A percentile compares a stretch with the other conserved stretches of the same genome.
Evolutionary conservation across 2,113 vertebrate species (phyloP).

Genomic region (Notarius quadriscutis): DNA sequence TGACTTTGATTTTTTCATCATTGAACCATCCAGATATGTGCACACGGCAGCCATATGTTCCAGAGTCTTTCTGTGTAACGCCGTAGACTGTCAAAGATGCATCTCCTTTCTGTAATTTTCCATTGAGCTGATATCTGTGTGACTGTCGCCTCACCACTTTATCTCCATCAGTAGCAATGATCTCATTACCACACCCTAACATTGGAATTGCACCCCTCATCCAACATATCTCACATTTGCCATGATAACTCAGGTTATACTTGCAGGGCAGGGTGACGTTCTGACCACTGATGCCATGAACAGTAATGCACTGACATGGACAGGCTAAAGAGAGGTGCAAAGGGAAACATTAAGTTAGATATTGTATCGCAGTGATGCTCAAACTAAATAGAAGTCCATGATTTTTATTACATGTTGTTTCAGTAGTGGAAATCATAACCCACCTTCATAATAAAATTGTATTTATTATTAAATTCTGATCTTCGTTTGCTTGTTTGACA

Average conservation of each 20-base stretch:
- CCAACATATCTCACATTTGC: constrained; percentile 53
- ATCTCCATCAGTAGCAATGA: constrained; percentile 44
- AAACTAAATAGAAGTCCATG: not conserved
- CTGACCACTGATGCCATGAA: constrained; percentile 41
- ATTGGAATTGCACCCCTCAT: constrained; percentile 43
- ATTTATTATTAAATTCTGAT: not conserved
- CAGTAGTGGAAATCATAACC: not conserved
- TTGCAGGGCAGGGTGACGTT: constrained; percentile 51
- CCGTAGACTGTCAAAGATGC: constrained; percentile 51
- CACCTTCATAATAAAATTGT: not conserved
- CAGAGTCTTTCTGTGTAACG: constrained; percentile 33
- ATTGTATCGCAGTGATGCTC: not conserved
- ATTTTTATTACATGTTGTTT: not conserved
- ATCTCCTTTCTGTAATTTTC: constrained; percentile 45
- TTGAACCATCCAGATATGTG: constrained; percentile 51
- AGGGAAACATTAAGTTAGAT: not conserved
- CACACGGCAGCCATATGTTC: constrained; percentile 54
- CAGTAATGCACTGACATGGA: not conserved
- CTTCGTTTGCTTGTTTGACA: not conserved
- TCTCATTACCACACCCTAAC: constrained; percentile 39
- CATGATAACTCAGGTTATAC: constrained; percentile 42
- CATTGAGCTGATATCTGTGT: constrained; percentile 18
- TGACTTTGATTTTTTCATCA: constrained; percentile 38
- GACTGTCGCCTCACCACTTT: constrained; percentile 20
- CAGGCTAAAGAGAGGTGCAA: constrained; percentile 23